phyloP scores from a whole-genome alignment of 1,140 invertebrate species.

The roundworm (Caenorhabditis elegans) region DNA sequence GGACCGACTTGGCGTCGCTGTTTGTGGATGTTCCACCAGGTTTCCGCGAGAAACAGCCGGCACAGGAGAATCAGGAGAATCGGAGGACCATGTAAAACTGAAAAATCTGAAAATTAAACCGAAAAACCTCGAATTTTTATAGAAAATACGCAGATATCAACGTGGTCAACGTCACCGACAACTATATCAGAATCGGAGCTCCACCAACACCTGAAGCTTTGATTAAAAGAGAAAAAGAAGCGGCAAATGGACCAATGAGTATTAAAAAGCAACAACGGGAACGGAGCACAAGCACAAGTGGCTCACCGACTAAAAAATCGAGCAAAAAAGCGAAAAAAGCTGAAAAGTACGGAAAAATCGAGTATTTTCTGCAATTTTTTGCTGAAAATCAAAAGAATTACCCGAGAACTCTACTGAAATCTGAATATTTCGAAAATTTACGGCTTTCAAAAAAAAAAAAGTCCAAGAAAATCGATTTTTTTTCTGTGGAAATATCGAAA shows the following conservation, averaged over 20 bases:
- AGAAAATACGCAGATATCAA: constrained; percentile 16
- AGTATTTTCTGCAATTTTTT: background rate
- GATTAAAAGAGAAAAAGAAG: background rate
- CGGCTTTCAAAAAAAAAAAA: too few species aligned
- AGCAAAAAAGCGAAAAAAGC: background rate
- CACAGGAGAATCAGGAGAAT: background rate
- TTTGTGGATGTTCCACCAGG: constrained; percentile 3
- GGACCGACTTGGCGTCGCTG: background rate
- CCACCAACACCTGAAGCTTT: background rate
- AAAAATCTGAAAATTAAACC: too few species aligned
- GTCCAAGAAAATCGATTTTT: too few species aligned
- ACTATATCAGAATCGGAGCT: constrained; percentile 9
- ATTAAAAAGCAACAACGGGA: background rate
- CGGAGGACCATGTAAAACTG: background rate
- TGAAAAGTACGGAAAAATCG: background rate
- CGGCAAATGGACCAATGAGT: background rate
- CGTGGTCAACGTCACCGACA: constrained; percentile 22
- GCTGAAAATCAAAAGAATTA: background rate
- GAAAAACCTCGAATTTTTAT: background rate
- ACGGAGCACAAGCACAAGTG: background rate
- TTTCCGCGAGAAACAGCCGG: background rate
- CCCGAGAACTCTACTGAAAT: too few species aligned
- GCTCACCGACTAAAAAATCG: background rate
- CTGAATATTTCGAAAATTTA: too few species aligned
- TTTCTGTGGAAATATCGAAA: too few species aligned